These are phyloP conservation scores for Xiphophorus birchmanni DNA, from an alignment of 2,797 vertebrate species.

Conservation along the genomic window DNA sequence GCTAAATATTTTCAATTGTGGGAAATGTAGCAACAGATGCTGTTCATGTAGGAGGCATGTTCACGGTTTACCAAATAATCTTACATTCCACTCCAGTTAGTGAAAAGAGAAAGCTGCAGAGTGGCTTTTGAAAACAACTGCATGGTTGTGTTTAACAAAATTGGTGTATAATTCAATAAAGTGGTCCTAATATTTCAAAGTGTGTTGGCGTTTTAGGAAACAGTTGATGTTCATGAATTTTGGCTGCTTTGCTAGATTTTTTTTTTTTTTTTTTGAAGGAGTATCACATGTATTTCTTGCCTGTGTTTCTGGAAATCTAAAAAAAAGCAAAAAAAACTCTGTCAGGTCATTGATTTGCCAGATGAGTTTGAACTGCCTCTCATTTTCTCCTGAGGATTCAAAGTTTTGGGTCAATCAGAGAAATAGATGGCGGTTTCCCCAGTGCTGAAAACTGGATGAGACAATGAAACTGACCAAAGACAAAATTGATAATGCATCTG, in stretches of 20 bases:
- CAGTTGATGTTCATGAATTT: constrained; percentile 5
- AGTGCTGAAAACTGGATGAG: constrained; percentile 46
- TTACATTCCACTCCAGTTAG: constrained; percentile 46
- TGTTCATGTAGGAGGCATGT: constrained; percentile 42
- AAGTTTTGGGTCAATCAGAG: constrained; percentile 9
- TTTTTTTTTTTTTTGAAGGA: constrained; percentile 9
- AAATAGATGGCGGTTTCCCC: constrained; percentile 26
- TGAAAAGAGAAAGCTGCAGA: constrained; percentile 42
- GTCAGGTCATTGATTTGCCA: constrained; percentile 11
- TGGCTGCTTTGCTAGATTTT: neutral
- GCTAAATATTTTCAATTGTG: constrained; percentile 35
- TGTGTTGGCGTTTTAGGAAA: constrained; percentile 17
- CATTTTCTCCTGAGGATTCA: constrained; percentile 10
- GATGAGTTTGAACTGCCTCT: neutral
- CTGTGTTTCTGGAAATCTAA: neutral
- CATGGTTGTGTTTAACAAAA: constrained; percentile 30
- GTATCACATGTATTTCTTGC: neutral
- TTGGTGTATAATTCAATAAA: constrained; percentile 22
- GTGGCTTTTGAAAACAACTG: constrained; percentile 39
- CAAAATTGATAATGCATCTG: neutral
- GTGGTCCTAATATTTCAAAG: neutral
- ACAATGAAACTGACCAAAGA: constrained; percentile 32
- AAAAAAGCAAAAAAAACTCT: neutral
- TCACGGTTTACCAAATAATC: constrained; percentile 53
- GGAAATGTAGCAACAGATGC: constrained; percentile 58